These are phyloP conservation scores for Dynastes maya DNA, from an alignment of 2,888 invertebrate species.

Conservation along the genomic window DNA sequence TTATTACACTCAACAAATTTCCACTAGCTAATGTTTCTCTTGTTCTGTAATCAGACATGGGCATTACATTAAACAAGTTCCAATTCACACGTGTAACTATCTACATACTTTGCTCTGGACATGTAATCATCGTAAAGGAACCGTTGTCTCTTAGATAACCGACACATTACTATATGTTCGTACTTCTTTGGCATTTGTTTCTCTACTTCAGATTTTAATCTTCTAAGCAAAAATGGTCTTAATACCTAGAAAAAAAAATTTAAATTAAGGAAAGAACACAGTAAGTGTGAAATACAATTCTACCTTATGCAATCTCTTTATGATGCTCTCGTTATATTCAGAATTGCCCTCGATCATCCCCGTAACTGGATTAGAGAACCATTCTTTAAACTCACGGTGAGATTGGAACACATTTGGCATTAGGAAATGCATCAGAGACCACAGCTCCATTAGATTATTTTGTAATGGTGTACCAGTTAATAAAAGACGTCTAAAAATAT, in stretches of 20 bases:
- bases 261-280: background rate
- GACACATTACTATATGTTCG: slow-evolving; percentile 95
- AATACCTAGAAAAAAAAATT: slow-evolving; percentile 77
- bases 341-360: slow-evolving; percentile 96
- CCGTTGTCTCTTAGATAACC: slow-evolving; percentile 95
- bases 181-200: slow-evolving; percentile 98
- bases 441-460: slow-evolving; percentile 96
- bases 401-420: slow-evolving; percentile 98
- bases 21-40: slow-evolving; percentile 94
- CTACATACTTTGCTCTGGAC: slow-evolving; percentile 90
- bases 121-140: slow-evolving; percentile 99
- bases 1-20: slow-evolving; percentile 95
- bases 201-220: slow-evolving; percentile 95
- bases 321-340: slow-evolving; percentile 92
- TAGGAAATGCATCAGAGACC: slow-evolving; percentile 98
- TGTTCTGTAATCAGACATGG: slow-evolving; percentile 77
- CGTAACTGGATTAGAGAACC: slow-evolving; percentile 98
- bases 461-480: slow-evolving; percentile 96
- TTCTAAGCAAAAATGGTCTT: slow-evolving; percentile 92
- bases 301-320: slow-evolving; percentile 92
- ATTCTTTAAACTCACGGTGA: slow-evolving; percentile 96
- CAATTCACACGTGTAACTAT: background rate
- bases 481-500: slow-evolving; percentile 81
- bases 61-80: slow-evolving; percentile 26
- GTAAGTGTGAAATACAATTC: slow-evolving; percentile 54